Evolutionary conservation across 2,113 vertebrate genomes (phyloP).

Genomic region (Myotis lucifugus): DNA sequence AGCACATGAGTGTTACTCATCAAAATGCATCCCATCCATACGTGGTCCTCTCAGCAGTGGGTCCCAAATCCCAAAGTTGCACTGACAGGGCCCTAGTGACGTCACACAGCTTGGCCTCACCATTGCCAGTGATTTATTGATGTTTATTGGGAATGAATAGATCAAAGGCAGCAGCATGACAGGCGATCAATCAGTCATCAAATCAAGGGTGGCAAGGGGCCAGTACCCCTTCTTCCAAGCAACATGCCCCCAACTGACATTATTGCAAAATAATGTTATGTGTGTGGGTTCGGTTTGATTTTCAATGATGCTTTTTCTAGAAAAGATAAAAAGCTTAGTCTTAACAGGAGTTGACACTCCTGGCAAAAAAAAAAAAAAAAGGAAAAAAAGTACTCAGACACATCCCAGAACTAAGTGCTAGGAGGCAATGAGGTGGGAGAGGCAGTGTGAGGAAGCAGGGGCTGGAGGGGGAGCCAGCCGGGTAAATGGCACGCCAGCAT

Average conservation of each 20-base stretch:
- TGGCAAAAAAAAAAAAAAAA: conserved; percentile 66
- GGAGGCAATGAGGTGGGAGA: background rate
- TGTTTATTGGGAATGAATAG: conserved; percentile 99
- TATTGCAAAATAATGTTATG: conserved; percentile 89
- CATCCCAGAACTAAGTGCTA: conserved; percentile 74
- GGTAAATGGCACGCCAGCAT: conserved; percentile 64
- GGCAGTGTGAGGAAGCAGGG: background rate
- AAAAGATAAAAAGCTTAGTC: conserved; percentile 75
- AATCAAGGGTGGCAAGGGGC: conserved; percentile 97
- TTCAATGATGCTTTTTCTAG: conserved; percentile 77
- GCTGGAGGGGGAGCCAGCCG: too few relatives aligned
- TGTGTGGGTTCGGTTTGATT: conserved; percentile 78
- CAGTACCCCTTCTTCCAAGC: conserved; percentile 92
- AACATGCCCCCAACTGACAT: conserved; percentile 86
- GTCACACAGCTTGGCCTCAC: conserved; percentile 91
- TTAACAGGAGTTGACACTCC: conserved; percentile 82
- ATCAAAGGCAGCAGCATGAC: conserved; percentile 97
- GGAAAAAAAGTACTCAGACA: too few relatives aligned
- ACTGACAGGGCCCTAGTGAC: conserved; percentile 90
- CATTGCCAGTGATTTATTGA: conserved; percentile 96
- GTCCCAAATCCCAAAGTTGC: conserved; percentile 81
- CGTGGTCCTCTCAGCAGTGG: conserved; percentile 62
- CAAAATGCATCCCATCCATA: conserved; percentile 63
- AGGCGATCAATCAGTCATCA: conserved; percentile 97
- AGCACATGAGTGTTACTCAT: conserved; percentile 26